Conservation (phyloP, 2,888 invertebrate species). For the Drosophila neotestacea region DNA sequence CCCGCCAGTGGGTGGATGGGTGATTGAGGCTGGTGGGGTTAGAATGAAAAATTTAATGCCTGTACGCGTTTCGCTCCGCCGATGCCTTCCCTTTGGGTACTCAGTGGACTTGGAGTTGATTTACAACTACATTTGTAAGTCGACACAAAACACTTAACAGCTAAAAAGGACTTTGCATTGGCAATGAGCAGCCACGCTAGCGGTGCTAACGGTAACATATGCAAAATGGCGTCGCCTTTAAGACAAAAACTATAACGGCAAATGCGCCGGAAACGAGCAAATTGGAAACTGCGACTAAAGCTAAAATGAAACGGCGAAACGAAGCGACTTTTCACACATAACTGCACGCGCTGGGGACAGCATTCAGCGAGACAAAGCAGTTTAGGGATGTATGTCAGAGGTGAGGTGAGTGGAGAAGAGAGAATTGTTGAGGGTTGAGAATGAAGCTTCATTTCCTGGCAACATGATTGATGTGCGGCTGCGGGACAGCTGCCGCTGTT, state of each 20-base stretch:
- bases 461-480: slow-evolving; percentile 70
- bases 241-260: slow-evolving; percentile 40
- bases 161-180: slow-evolving; percentile 76
- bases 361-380: slow-evolving; percentile 4
- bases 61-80: slow-evolving; percentile 4
- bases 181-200: slow-evolving; percentile 57
- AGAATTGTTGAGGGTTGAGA: slow-evolving; percentile 1
- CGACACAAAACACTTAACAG: slow-evolving; percentile 77
- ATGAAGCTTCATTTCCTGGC: slow-evolving; percentile 23
- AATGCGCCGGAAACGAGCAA: slow-evolving; percentile 32
- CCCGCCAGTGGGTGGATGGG: neutral
- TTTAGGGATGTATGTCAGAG: no score
- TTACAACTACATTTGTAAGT: slow-evolving; percentile 74
- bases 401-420: neutral
- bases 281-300: slow-evolving; percentile 40
- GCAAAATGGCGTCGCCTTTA: slow-evolving; percentile 55
- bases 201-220: slow-evolving; percentile 41
- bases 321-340: slow-evolving; percentile 65
- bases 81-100: neutral
- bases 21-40: neutral
- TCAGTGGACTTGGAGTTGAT: slow-evolving; percentile 50
- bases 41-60: slow-evolving; percentile 34
- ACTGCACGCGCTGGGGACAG: slow-evolving; percentile 47
- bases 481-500: slow-evolving; percentile 42
- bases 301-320: slow-evolving; percentile 19